Evolutionary conservation across 2,888 invertebrate species (phyloP), one percentile per base, ranked within the genome.

Genomic region (Agrotis puta): DNA sequence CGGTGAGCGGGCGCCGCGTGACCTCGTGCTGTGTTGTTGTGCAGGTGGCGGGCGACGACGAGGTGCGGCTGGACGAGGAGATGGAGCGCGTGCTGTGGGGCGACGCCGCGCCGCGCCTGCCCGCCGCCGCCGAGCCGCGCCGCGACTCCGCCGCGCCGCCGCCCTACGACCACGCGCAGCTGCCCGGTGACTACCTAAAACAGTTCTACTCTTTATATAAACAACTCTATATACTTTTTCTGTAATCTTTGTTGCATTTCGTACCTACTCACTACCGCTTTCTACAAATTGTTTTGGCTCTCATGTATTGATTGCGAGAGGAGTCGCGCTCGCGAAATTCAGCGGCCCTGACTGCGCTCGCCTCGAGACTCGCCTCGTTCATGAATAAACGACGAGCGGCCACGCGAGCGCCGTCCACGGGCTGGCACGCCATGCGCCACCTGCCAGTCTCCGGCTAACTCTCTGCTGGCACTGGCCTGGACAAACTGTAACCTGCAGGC

Each of bases 51-150:
- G 87, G 89, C 47, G 90, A 96, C 90, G 96, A 97, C 92, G 97
- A 97, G 92, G 96, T 98, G 86, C 97, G 97, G 85, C 96, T 98
- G 95, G 98, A 98, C 95, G 98, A 98, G 93, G 98, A 98, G 97
- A 98, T 98, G 97, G 98, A 98, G 89, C 98, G 98, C 93, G 98
- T 98, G 88, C 98, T 98, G 93, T 98, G 98, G 93, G 97, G 97
- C 96, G 97, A 97, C 81, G 96, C 86, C 59, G 73, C 68, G 96
- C 88, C 97, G 97, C 94, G 96, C 97, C 95, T 94, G 82, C 90
- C 92, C 91, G 85, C 91, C 87, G 88, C 90, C 91, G 92, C 87
- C 75, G 84, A 70, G 87, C 93, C 92, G 85, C 95, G 79, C 81
- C 88, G 81, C 53, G 89, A 87, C 86, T 65, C 74, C 67, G 88